Evolutionary conservation across 2,113 vertebrate genomes (phyloP), one percentile per base, ranked within the genome.

Genomic region (Origma solitaria): DNA sequence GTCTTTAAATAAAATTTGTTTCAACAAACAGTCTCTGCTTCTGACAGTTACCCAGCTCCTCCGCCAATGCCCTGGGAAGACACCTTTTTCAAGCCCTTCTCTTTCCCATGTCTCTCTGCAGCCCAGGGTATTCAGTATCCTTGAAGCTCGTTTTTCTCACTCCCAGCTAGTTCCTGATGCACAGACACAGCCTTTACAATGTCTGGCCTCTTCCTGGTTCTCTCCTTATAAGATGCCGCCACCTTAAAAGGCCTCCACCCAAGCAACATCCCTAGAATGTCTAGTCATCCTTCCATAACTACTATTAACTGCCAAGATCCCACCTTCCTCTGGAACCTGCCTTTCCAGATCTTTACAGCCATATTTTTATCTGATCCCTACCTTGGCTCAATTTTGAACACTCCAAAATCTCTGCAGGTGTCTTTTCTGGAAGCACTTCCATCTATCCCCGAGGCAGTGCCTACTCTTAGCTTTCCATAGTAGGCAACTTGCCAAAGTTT

Each of bases 101-200:
- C n/a, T 21, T 20, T 50, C 16, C 49, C 27, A 19, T 7, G 15
- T 17, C 47, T 42, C 9, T 23, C 35, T 57, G 7, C 38, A 68
- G 35, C 7, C 21, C 49, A 62, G 20, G 0, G 0, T 68, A 20
- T 58, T 62, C 2, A 0, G 40, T 24, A 47, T 31, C 19, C 27
- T 64, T 72, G 35, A 76, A 51, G 38, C 5, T 51, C 4, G 0
- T 77, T 81, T 81, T 86, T 35, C 81, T 88, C 28, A 56, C 22
- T 60, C 31, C 9, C 31, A 38, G 10, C 5, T 76, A 60, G 35
- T 6, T 88, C 13, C 62, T 64, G 14, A 79, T 58, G 57, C 33
- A 76, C 28, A 45, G 33, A 31, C 38, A 53, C 12, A 51, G 13
- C 45, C 27, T 66, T 79, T 37, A 28, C 15, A 60, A 56, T 22